These are phyloP conservation scores for Radopholus similis DNA, from an alignment of 1,140 invertebrate genomes.

Conservation along the genomic window DNA sequence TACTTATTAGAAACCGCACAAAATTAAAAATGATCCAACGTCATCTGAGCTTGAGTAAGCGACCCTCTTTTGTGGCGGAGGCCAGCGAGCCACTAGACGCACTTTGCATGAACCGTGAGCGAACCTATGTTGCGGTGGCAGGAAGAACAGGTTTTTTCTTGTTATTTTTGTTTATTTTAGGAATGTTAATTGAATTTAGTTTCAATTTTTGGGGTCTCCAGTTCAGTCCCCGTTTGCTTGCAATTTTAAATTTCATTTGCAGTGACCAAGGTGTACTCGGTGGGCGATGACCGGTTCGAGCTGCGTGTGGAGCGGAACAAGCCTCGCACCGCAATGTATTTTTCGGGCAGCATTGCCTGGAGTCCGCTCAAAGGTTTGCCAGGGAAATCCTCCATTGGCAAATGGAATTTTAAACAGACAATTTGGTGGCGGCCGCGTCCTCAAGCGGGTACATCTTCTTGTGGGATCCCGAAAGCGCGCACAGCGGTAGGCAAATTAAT, in stretches of 20 bases:
- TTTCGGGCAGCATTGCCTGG: constrained; percentile 42
- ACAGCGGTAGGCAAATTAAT: constrained; percentile 11
- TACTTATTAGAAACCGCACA: too few relatives aligned
- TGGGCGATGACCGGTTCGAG: constrained; percentile 19
- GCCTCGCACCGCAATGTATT: constrained; percentile 29
- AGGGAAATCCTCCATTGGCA: not conserved
- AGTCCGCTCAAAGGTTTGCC: constrained; percentile 22
- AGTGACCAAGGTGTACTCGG: constrained; percentile 35
- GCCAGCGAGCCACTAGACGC: constrained; percentile 29
- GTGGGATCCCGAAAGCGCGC: constrained; percentile 32
- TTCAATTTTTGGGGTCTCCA: not conserved
- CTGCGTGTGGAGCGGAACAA: constrained; percentile 18
- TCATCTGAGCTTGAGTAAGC: too few relatives aligned
- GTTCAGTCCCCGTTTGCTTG: not conserved
- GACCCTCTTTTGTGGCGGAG: constrained; percentile 21
- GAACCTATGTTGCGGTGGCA: constrained; percentile 24
- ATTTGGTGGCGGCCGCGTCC: constrained; percentile 36
- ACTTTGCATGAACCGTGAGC: constrained; percentile 29
- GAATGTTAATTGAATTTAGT: not conserved
- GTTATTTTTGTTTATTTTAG: not conserved
- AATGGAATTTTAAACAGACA: constrained; percentile 29
- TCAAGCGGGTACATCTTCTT: constrained; percentile 36
- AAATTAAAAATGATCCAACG: too few relatives aligned
- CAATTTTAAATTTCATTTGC: constrained; percentile 16
- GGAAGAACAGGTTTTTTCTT: constrained; percentile 21